Conservation (phyloP, 2,797 vertebrate genomes). For the Protosalanx chinensis region DNA sequence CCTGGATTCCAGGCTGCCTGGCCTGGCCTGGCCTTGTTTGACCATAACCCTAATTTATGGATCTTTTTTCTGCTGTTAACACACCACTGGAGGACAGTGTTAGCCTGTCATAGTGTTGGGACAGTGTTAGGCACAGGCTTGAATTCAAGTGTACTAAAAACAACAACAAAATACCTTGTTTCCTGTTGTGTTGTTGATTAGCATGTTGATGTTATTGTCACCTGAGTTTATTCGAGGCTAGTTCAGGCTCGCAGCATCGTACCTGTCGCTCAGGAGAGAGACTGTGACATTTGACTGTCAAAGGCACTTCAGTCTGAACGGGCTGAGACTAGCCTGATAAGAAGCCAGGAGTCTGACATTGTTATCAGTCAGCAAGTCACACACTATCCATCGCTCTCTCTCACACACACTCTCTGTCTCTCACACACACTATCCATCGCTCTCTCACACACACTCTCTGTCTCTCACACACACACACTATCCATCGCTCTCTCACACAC, state of each 20-base stretch:
- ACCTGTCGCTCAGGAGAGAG: constrained; percentile 25
- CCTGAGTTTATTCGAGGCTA: background rate
- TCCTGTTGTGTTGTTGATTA: constrained; percentile 16
- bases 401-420: too few species aligned
- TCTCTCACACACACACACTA: too few species aligned
- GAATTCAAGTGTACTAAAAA: too few species aligned
- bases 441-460: constrained; percentile 22
- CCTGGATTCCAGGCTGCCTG: constrained; percentile 4
- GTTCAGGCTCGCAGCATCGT: background rate
- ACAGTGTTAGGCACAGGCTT: background rate
- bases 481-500: too few species aligned
- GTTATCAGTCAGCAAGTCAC: constrained; percentile 63
- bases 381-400: too few species aligned
- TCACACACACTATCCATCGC: too few species aligned
- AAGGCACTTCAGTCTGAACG: constrained; percentile 44
- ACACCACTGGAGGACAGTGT: constrained; percentile 46
- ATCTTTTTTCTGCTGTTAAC: constrained; percentile 63
- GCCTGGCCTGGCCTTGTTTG: background rate
- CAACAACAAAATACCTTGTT: constrained; percentile 12
- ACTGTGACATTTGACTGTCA: constrained; percentile 43
- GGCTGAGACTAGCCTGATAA: constrained; percentile 53
- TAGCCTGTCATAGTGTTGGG: constrained; percentile 20
- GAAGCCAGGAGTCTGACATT: constrained; percentile 61
- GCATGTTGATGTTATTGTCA: constrained; percentile 23
- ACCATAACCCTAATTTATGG: constrained; percentile 62